phyloP scores from a whole-genome alignment of 2,888 invertebrate species.

The Napeogenes inachia region DNA sequence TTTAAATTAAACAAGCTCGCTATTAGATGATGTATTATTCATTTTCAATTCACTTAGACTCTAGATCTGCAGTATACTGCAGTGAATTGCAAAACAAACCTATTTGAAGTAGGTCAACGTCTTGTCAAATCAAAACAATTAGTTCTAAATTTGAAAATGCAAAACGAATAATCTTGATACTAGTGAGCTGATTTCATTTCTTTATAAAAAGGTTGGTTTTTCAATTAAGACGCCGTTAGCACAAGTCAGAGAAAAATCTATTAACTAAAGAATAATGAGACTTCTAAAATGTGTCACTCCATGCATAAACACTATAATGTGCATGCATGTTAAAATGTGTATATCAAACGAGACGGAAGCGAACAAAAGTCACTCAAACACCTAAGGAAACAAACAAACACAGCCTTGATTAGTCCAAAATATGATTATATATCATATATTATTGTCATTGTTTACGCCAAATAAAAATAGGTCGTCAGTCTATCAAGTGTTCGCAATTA shows the following conservation, averaged over 20 bases:
- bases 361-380: no score
- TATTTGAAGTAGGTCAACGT: slow-evolving; percentile 3
- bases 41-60: slow-evolving; percentile 8
- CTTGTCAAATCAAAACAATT: slow-evolving; percentile 3
- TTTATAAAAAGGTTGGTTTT: background rate
- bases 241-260: no score
- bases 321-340: no score
- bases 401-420: background rate
- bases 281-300: no score
- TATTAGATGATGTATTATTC: slow-evolving; percentile 9
- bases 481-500: slow-evolving; percentile 39
- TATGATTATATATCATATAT: background rate
- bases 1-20: background rate
- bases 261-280: no score
- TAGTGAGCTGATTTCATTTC: background rate
- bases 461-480: slow-evolving; percentile 38
- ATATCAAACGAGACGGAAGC: no score
- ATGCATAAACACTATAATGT: no score
- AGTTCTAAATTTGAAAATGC: slow-evolving; percentile 1
- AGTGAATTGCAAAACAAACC: slow-evolving; percentile 4
- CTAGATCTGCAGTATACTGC: slow-evolving; percentile 2
- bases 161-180: slow-evolving; percentile 1
- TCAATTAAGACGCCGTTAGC: no score
- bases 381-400: no score
- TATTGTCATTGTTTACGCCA: slow-evolving; percentile 16